These are phyloP conservation scores for Drosophila biarmipes DNA, from an alignment of 1,140 invertebrate genomes.

Conservation along the genomic window DNA sequence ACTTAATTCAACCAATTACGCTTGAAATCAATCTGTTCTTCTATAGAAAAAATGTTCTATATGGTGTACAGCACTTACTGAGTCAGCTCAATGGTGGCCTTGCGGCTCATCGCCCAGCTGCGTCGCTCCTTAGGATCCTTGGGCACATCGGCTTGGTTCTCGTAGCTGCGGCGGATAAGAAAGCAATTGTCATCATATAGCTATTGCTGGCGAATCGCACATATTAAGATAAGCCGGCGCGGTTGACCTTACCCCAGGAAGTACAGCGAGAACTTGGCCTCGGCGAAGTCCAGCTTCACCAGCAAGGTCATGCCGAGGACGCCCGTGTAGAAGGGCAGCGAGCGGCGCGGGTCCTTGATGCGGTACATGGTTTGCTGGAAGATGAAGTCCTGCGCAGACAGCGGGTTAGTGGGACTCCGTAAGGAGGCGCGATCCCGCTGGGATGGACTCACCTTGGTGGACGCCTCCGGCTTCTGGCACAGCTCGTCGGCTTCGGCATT, in stretches of 20 bases:
- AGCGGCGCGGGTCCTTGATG: conserved; percentile 95
- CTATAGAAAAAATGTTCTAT: no score
- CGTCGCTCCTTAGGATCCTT: conserved; percentile 88
- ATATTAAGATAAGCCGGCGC: conserved; percentile 22
- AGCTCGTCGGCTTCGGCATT: conserved; percentile 88
- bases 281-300: conserved; percentile 94
- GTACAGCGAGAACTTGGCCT: conserved; percentile 95
- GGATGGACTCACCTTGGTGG: conserved; percentile 86
- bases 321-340: conserved; percentile 95
- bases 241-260: conserved; percentile 90
- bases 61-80: conserved; percentile 88
- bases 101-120: conserved; percentile 92
- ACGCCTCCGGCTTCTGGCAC: conserved; percentile 87
- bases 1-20: background rate
- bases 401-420: background rate
- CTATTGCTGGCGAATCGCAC: conserved; percentile 1
- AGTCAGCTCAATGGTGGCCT: conserved; percentile 96
- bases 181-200: conserved; percentile 10
- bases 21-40: background rate
- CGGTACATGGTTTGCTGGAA: conserved; percentile 98
- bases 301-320: conserved; percentile 96
- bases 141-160: conserved; percentile 90
- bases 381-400: conserved; percentile 89
- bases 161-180: conserved; percentile 86
- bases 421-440: no score